phyloP scores from a whole-genome alignment of 2,113 vertebrate genomes.

The Cichladusa arquata region DNA sequence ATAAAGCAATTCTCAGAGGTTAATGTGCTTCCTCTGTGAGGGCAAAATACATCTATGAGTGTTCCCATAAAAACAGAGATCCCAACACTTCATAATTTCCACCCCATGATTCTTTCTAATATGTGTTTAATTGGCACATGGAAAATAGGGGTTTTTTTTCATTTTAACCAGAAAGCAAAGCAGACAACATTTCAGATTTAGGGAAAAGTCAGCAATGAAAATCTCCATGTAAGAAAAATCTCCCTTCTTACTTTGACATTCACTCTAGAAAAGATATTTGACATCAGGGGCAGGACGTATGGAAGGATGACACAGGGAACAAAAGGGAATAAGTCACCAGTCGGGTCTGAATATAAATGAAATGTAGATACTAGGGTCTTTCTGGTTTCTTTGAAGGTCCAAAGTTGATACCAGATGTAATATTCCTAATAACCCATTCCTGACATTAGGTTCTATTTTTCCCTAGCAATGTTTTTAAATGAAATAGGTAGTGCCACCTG shows the following conservation, averaged over 20 bases:
- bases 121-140: background rate
- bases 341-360: background rate
- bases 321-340: background rate
- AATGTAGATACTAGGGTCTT: background rate
- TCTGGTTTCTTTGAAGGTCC: background rate
- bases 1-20: background rate
- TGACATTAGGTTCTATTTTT: background rate
- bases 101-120: background rate
- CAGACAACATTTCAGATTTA: background rate
- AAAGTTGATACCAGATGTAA: accelerated
- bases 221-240: background rate
- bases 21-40: background rate
- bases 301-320: background rate
- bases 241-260: background rate
- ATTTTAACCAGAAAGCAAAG: background rate
- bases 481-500: constrained; percentile 29
- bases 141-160: background rate
- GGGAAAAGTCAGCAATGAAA: background rate
- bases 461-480: constrained; percentile 14
- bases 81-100: background rate
- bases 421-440: background rate
- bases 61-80: background rate
- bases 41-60: background rate
- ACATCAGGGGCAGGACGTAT: background rate
- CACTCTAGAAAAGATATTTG: constrained; percentile 14